Evolutionary conservation across 1,140 invertebrate species (phyloP).

Genomic region (Drosophila nigromelanica): DNA sequence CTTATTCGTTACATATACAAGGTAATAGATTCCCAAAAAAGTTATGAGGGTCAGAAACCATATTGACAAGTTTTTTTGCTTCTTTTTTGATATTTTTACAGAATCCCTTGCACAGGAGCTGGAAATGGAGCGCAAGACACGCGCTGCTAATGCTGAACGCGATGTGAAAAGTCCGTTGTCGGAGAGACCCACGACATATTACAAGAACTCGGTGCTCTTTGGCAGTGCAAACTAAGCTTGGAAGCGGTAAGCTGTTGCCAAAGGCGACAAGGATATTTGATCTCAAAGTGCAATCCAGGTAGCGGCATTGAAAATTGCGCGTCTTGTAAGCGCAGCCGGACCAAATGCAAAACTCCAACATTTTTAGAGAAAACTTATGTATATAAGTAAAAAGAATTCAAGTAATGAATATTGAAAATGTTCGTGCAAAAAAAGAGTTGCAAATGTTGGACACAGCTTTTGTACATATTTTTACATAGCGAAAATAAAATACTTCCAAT

Average conservation of each 20-base stretch:
- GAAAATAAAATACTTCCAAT: constrained; percentile 30
- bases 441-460: constrained; percentile 57
- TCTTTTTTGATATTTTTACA: constrained; percentile 79
- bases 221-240: constrained; percentile 90
- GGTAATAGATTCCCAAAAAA: too few relatives aligned
- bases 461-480: constrained; percentile 45
- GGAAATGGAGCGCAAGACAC: constrained; percentile 92
- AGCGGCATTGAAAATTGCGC: constrained; percentile 31
- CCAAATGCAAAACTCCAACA: constrained; percentile 28
- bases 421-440: constrained; percentile 44
- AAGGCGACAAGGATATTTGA: constrained; percentile 57
- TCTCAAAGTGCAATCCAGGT: constrained; percentile 82
- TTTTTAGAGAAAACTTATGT: constrained; percentile 22
- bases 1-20: too few relatives aligned
- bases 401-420: constrained; percentile 8
- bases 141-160: constrained; percentile 90
- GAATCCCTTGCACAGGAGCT: constrained; percentile 93
- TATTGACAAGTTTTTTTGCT: constrained; percentile 7
- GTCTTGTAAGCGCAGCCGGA: constrained; percentile 12
- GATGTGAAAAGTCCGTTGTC: constrained; percentile 93
- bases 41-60: background rate
- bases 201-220: constrained; percentile 94
- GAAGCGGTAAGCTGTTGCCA: constrained; percentile 41
- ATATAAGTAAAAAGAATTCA: background rate
- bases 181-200: constrained; percentile 90